Conservation (phyloP, 1,140 invertebrate genomes). For the Polypedilum vanderplanki region DNA sequence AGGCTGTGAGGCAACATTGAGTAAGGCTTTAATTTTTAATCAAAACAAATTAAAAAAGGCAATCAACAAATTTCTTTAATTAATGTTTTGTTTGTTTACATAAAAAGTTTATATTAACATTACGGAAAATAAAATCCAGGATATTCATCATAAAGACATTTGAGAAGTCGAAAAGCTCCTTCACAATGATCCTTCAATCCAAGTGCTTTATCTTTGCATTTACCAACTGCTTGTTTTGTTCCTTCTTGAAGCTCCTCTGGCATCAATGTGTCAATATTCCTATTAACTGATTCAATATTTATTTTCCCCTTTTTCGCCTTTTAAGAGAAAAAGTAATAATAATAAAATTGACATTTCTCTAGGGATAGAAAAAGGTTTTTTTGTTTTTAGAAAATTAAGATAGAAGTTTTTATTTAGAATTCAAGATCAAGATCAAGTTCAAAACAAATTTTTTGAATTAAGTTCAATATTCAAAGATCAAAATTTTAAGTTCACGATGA, state of each 20-base stretch:
- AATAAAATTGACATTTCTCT: neutral
- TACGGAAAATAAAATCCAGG: neutral
- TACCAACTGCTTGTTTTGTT: neutral
- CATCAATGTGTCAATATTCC: neutral
- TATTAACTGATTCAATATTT: neutral
- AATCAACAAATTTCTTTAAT: too few species aligned
- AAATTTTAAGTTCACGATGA: too few species aligned
- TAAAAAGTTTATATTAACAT: neutral
- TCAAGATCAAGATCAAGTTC: too few species aligned
- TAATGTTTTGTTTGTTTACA: too few species aligned
- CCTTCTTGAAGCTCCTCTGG: neutral
- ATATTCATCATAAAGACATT: neutral
- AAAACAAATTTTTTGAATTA: too few species aligned
- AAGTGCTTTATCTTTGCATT: neutral
- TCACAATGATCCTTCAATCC: constrained; percentile 9
- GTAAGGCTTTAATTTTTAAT: too few species aligned
- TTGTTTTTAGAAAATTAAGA: too few species aligned
- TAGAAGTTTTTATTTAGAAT: too few species aligned
- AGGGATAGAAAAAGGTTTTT: neutral
- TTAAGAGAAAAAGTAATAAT: neutral
- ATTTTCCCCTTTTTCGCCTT: neutral
- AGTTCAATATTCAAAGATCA: too few species aligned
- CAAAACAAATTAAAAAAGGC: too few species aligned
- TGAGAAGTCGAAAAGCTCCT: neutral
- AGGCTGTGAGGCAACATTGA: too few species aligned